These are phyloP conservation scores for Theristicus caerulescens DNA, from an alignment of 2,113 vertebrate species.

Conservation along the genomic window DNA sequence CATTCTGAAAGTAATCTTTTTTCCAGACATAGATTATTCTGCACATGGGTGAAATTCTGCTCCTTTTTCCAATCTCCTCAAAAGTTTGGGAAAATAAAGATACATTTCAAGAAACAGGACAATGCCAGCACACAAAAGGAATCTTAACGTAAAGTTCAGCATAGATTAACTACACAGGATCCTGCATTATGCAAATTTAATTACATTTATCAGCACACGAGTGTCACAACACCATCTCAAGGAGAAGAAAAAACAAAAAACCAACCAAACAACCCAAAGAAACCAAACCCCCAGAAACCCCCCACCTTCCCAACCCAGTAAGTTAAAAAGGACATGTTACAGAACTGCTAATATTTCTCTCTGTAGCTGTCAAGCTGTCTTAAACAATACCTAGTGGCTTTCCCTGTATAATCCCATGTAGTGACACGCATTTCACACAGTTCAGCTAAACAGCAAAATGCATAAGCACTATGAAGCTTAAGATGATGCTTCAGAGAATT, in stretches of 20 bases:
- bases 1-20: slow-evolving; percentile 53
- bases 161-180: background rate
- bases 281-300: background rate
- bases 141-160: background rate
- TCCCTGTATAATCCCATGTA: background rate
- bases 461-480: background rate
- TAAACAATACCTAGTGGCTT: background rate
- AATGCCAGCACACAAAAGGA: slow-evolving; percentile 12
- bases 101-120: background rate
- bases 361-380: background rate
- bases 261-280: background rate
- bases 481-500: background rate
- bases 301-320: background rate
- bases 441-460: background rate
- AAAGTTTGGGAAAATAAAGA: slow-evolving; percentile 44
- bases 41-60: slow-evolving; percentile 43
- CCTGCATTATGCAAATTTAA: background rate
- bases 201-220: background rate
- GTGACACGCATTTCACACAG: background rate
- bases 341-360: background rate
- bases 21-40: slow-evolving; percentile 63
- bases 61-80: slow-evolving; percentile 25
- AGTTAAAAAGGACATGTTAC: background rate
- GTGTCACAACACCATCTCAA: background rate
- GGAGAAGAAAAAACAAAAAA: background rate